These are phyloP conservation scores for Macrotus californicus DNA, from an alignment of 2,113 vertebrate species.

Conservation along the genomic window DNA sequence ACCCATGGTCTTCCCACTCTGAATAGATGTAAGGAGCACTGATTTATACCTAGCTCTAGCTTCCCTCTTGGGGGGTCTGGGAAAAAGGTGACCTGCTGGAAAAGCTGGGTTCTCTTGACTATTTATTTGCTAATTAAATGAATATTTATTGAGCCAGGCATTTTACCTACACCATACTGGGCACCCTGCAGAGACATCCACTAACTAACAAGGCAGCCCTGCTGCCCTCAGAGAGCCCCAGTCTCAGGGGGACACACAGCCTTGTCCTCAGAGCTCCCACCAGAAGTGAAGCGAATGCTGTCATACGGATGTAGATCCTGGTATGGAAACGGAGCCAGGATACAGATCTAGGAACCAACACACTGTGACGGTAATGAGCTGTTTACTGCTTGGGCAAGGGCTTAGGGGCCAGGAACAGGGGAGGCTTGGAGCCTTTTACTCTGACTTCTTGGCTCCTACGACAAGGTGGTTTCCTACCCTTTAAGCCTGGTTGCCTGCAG, in stretches of 20 bases:
- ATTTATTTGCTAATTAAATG: neutral
- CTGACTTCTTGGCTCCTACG: neutral
- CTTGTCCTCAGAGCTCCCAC: neutral
- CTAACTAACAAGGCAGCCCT: neutral
- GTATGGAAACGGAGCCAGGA: neutral
- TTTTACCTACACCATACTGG: too few species aligned
- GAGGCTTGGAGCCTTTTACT: neutral
- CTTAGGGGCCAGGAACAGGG: neutral
- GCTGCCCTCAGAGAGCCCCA: neutral
- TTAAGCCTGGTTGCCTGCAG: neutral
- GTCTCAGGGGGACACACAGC: neutral
- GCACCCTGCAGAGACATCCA: neutral
- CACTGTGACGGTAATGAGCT: neutral
- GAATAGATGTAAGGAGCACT: neutral
- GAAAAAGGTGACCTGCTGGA: neutral
- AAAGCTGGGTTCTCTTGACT: neutral
- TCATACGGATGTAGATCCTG: neutral
- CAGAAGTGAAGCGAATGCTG: neutral
- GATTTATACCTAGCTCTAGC: neutral
- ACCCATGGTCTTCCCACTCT: neutral
- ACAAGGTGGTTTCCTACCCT: neutral
- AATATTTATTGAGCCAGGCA: neutral
- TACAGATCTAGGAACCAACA: neutral
- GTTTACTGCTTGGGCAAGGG: too few species aligned
- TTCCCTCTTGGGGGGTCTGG: neutral